Conservation (phyloP, 2,888 invertebrate species). For the Pyrocoelia pectoralis region DNA sequence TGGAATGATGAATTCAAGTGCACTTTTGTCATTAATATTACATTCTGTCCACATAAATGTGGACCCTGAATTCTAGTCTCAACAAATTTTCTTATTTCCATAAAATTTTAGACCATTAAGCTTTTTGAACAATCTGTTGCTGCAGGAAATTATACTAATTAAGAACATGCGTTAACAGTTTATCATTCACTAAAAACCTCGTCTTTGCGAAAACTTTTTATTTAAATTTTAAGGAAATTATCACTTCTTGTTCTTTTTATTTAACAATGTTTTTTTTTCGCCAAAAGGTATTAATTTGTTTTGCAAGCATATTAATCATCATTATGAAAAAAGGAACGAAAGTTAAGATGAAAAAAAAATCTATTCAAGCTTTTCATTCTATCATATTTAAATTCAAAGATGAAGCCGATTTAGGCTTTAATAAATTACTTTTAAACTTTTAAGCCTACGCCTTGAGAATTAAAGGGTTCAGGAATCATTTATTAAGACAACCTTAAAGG, state of each 20-base stretch:
- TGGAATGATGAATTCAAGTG: too few relatives aligned
- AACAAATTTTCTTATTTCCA: too few relatives aligned
- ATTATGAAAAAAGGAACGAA: conserved; percentile 9
- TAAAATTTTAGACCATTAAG: too few relatives aligned
- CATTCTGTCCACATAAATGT: too few relatives aligned
- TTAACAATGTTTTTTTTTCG: neutral
- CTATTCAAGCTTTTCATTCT: conserved; percentile 10
- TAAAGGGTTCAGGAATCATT: conserved; percentile 10
- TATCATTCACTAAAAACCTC: neutral
- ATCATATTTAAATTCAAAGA: conserved; percentile 14
- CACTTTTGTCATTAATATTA: too few relatives aligned
- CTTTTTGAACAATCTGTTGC: too few relatives aligned
- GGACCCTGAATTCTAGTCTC: too few relatives aligned
- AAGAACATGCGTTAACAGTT: too few relatives aligned
- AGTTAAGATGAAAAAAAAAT: conserved; percentile 7
- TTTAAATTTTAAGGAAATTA: neutral
- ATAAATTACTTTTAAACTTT: conserved; percentile 14
- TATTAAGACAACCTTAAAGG: conserved; percentile 14
- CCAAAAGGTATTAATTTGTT: conserved; percentile 4
- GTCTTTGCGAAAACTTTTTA: neutral
- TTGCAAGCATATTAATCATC: conserved; percentile 3
- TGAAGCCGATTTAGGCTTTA: conserved; percentile 13
- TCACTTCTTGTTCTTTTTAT: neutral
- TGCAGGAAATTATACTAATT: too few relatives aligned
- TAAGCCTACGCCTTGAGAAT: conserved; percentile 11